Evolutionary conservation across 1,140 invertebrate species (phyloP), one percentile per base, ranked within the genome.

Genomic region (Dreissena rostriformis): DNA sequence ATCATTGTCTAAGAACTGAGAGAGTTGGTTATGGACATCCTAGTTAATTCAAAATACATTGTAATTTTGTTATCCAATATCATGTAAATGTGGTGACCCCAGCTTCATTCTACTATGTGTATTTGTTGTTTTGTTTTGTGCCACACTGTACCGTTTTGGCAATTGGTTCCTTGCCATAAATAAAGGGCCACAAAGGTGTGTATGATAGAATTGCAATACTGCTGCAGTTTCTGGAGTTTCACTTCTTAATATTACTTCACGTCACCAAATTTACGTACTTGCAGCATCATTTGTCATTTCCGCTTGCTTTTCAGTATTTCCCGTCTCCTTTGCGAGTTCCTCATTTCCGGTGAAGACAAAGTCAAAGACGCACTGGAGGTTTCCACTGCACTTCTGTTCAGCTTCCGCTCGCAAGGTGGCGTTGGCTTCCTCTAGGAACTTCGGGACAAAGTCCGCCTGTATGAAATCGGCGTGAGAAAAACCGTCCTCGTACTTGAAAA

Each of bases 291-390:
- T n/a, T 26, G n/a, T 53, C 53, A 14, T n/a, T 17, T 17, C 39
- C 7, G 71, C 71, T 14, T 52, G n/a, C n/a, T 52, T 11, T 22
- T 73, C 71, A 52, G 71, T 73, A n/a, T 15, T 22, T n/a, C 39
- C 22, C 15, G 71, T 73, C 22, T 39, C 15, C 49, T 17, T 14
- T 24, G 87, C 85, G 39, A 88, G 49, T 17, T 67, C 82, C 26
- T 76, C 15, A 52, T 82, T 81, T 5, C 78, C 81, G 22, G 87
- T 88, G 7, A 73, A 80, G 10, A 88, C 53, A 51, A 71, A 84
- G 24, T 88, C 87, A 68, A 82, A 85, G 6, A 83, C 63, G 57
- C 87, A 88, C 51, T 78, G 57, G 24, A 71, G 84, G 17, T 65
- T 61, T 15, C 68, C 82, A 15, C 78, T 78, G 80, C 87, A 88